Conservation (phyloP, 2,797 vertebrate genomes). For the Tokudaia tokunoshimensis region DNA sequence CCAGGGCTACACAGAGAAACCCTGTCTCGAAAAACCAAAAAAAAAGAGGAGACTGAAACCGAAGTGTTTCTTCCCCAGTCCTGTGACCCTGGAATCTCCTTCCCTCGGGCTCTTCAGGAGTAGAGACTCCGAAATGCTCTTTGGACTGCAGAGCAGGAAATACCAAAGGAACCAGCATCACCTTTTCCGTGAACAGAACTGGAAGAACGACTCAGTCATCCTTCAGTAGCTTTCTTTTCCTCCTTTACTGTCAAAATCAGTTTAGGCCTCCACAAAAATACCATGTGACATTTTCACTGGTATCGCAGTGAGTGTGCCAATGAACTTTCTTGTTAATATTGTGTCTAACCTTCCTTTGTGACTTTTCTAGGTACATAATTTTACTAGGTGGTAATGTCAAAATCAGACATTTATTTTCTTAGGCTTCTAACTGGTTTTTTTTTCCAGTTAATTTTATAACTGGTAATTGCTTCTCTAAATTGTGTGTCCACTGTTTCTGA, state of each 20-base stretch:
- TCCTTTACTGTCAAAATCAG: not conserved
- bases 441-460: not conserved
- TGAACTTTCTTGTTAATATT: constrained; percentile 6
- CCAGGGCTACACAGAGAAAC: too few relatives aligned
- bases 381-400: not conserved
- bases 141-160: not conserved
- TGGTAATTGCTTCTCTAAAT: not conserved
- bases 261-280: constrained; percentile 20
- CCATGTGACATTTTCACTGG: not conserved
- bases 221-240: not conserved
- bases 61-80: not conserved
- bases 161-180: not conserved
- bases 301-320: not conserved
- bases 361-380: not conserved
- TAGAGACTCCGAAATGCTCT: not conserved
- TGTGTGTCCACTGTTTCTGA: not conserved
- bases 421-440: constrained; percentile 13
- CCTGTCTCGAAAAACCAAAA: too few relatives aligned
- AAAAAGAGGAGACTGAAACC: not conserved
- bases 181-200: not conserved
- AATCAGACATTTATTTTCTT: constrained; percentile 29
- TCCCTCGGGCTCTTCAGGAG: not conserved
- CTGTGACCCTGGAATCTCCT: not conserved
- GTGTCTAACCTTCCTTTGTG: not conserved
- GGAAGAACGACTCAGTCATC: not conserved